Percentiles rank a stretch among this genome's conserved stretches.
phyloP scores from a whole-genome alignment of 1,140 invertebrate genomes.

The Mizuhopecten yessoensis region DNA sequence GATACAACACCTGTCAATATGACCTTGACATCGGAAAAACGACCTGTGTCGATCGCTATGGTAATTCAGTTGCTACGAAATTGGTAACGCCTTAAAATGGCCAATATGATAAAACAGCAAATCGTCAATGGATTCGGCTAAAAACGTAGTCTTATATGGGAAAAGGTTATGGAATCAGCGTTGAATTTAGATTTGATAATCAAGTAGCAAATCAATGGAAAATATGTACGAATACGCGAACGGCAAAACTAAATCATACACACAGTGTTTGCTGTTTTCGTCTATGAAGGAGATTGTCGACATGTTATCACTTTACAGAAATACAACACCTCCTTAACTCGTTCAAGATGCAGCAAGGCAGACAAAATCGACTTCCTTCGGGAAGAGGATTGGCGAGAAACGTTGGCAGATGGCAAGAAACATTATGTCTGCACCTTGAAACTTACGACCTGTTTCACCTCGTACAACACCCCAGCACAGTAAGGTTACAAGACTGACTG shows the following conservation, averaged over 20 bases:
- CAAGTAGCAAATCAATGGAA: not conserved
- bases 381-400: not conserved
- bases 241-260: too few relatives aligned
- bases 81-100: not conserved
- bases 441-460: too few relatives aligned
- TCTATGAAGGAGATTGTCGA: not conserved
- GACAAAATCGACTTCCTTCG: not conserved
- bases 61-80: slow-evolving; percentile 53
- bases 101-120: not conserved
- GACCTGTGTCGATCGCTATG: slow-evolving; percentile 86
- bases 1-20: slow-evolving; percentile 79
- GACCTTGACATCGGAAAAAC: slow-evolving; percentile 83
- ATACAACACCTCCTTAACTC: not conserved
- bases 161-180: too few relatives aligned
- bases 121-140: too few relatives aligned
- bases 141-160: too few relatives aligned
- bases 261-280: not conserved
- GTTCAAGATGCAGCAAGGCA: not conserved
- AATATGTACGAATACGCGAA: not conserved
- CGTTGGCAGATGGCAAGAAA: not conserved
- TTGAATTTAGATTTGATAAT: not conserved
- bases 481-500: not conserved
- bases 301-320: not conserved
- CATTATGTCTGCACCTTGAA: not conserved
- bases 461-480: not conserved